A percentile compares a stretch with the other conserved stretches of the same genome.
Evolutionary conservation across 2,888 invertebrate species (phyloP).

Genomic region (Torymus tubicola): DNA sequence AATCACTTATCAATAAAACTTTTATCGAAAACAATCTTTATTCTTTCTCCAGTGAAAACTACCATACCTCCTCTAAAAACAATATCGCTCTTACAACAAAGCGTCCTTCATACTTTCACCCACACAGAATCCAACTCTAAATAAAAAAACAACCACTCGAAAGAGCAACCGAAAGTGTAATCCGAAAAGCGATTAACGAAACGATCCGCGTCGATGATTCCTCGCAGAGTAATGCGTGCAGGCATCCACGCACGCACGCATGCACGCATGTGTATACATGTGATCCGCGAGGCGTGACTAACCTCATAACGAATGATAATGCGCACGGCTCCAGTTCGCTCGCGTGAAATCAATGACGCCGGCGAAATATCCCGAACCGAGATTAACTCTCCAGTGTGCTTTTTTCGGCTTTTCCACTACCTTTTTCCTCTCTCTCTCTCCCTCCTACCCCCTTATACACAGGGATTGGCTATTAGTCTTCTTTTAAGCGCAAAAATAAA

Average conservation of each 20-base stretch:
- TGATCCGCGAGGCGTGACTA: slow-evolving; percentile 47
- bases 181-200: slow-evolving; percentile 52
- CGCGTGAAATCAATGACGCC: slow-evolving; percentile 48
- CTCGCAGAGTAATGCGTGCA: slow-evolving; percentile 40
- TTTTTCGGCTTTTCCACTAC: background rate
- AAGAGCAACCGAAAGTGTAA: slow-evolving; percentile 19
- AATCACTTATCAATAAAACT: no score
- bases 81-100: no score
- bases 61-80: no score
- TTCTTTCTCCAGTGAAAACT: no score
- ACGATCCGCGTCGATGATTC: slow-evolving; percentile 49
- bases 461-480: slow-evolving; percentile 23
- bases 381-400: slow-evolving; percentile 8
- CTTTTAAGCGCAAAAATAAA: background rate
- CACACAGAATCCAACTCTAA: no score
- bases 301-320: slow-evolving; percentile 57
- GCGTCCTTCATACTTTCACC: no score
- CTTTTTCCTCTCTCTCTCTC: background rate
- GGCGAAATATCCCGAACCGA: background rate
- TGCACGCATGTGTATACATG: no score
- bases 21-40: no score
- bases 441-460: no score
- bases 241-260: background rate
- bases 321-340: slow-evolving; percentile 26
- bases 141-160: no score